A percentile compares a stretch with the other conserved stretches of the same genome.
Evolutionary conservation across 2,113 vertebrate genomes (phyloP).

Genomic region (Mohoua ochrocephala): DNA sequence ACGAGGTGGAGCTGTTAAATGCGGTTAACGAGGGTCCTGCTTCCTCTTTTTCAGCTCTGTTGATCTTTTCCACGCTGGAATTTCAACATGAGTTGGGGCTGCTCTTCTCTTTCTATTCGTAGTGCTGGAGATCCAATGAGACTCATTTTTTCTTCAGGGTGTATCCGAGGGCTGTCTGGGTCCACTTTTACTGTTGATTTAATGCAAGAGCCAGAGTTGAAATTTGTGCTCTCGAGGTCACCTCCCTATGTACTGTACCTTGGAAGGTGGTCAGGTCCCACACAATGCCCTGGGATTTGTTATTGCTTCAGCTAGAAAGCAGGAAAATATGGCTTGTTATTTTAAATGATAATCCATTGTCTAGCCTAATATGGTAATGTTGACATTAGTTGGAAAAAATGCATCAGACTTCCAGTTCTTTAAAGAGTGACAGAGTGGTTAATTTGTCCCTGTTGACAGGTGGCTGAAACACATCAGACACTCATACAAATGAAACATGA

Average conservation of each 20-base stretch:
- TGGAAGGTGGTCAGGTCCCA: neutral
- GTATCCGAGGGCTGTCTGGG: neutral
- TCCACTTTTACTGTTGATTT: neutral
- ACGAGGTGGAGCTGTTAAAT: neutral
- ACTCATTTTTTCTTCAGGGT: neutral
- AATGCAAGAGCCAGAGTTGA: neutral
- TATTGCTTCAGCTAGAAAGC: neutral
- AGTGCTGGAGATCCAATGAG: neutral
- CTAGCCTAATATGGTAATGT: too few species aligned
- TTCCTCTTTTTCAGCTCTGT: neutral
- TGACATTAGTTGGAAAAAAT: neutral
- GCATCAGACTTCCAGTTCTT: neutral
- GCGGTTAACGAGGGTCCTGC: neutral
- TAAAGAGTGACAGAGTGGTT: neutral
- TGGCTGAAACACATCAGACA: slow-evolving; percentile 76
- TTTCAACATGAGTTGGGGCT: neutral
- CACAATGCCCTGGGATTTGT: neutral
- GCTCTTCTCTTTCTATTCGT: neutral
- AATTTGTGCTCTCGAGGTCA: neutral
- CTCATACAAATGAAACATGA: slow-evolving; percentile 76
- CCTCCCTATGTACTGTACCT: neutral
- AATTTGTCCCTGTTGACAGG: slow-evolving; percentile 51
- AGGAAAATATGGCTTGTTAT: neutral
- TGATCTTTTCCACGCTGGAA: neutral
- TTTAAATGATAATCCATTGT: neutral